These are phyloP conservation scores for Alca torda DNA, from an alignment of 2,797 vertebrate species.

Conservation along the genomic window DNA sequence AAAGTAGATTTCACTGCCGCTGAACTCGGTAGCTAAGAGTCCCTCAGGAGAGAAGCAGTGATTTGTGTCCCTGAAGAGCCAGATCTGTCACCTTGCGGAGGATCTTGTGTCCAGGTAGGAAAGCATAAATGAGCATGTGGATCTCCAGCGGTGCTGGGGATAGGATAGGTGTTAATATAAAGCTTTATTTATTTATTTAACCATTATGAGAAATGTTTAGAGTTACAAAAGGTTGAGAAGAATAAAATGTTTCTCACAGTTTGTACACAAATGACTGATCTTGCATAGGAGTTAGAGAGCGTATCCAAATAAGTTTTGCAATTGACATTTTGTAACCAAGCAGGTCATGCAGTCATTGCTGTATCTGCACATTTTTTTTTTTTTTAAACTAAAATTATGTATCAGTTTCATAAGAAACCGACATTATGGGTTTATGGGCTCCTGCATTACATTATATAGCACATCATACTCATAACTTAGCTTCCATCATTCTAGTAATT, in stretches of 20 bases:
- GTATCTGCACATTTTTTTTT: background rate
- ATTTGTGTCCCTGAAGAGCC: background rate
- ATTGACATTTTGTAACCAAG: background rate
- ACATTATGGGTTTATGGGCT: background rate
- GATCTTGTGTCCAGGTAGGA: background rate
- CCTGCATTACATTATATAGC: background rate
- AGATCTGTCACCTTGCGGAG: background rate
- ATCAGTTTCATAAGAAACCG: background rate
- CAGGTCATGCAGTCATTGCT: background rate
- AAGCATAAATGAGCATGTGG: background rate
- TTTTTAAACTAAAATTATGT: background rate
- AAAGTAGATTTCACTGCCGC: background rate
- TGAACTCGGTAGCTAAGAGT: background rate
- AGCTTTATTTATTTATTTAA: background rate
- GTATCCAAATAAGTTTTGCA: background rate
- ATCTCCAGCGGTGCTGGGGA: background rate
- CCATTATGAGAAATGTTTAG: accelerated
- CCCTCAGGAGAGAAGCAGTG: background rate
- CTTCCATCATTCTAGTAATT: background rate
- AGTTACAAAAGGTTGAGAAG: background rate
- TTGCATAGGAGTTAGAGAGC: background rate
- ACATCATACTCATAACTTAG: background rate
- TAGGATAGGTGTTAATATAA: background rate
- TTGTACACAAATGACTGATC: background rate
- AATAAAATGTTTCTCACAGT: background rate